phyloP scores from a whole-genome alignment of 2,797 vertebrate species.

The Alcedo quadribrachys region DNA sequence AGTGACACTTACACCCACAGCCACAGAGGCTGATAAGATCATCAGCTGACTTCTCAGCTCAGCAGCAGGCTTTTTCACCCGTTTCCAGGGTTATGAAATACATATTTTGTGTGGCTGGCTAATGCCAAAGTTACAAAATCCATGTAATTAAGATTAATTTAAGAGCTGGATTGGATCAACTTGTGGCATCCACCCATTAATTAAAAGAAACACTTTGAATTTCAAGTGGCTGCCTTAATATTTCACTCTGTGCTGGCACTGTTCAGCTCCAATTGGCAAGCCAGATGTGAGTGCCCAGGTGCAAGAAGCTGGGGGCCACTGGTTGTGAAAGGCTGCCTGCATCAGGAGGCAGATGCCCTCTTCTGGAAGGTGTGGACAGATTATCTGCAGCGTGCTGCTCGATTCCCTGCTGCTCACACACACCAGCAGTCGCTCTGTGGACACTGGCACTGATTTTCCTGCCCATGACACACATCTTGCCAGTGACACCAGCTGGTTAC shows the following conservation, averaged over 20 bases:
- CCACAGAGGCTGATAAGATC: constrained; percentile 74
- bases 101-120: constrained; percentile 73
- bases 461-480: not conserved
- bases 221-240: constrained; percentile 75
- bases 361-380: constrained; percentile 42
- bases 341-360: constrained; percentile 65
- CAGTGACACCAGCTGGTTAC: not conserved
- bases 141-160: constrained; percentile 84
- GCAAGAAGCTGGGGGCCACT: not conserved
- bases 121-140: constrained; percentile 82
- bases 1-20: constrained; percentile 69
- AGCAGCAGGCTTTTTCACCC: constrained; percentile 66
- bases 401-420: not conserved
- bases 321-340: not conserved
- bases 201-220: constrained; percentile 80
- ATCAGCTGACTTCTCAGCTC: constrained; percentile 73
- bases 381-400: not conserved
- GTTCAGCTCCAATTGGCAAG: constrained; percentile 70
- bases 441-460: no score
- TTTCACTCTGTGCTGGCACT: constrained; percentile 69
- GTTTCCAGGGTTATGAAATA: constrained; percentile 79
- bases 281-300: constrained; percentile 22
- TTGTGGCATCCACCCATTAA: constrained; percentile 82
- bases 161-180: constrained; percentile 79
- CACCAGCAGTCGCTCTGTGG: no score